Evolutionary conservation across 2,888 invertebrate species (phyloP).

Genomic region (Notodonta dromedarius): DNA sequence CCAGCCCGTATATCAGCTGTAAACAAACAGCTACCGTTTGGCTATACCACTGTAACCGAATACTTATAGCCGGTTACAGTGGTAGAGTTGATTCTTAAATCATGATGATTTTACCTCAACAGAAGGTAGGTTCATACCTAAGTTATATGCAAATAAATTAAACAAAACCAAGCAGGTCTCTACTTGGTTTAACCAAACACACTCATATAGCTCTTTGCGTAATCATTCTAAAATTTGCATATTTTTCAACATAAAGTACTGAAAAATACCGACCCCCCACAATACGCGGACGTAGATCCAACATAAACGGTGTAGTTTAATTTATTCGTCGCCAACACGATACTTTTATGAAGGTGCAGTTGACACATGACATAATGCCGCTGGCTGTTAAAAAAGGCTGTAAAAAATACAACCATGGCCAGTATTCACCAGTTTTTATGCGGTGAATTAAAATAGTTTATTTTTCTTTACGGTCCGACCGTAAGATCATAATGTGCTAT

Average conservation of each 20-base stretch:
- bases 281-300: slow-evolving; percentile 8
- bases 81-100: too few species aligned
- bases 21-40: too few species aligned
- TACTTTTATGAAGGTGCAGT: slow-evolving; percentile 56
- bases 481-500: slow-evolving; percentile 5
- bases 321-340: slow-evolving; percentile 61
- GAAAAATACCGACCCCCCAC: background rate
- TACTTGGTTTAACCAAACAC: background rate
- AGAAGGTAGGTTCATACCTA: too few species aligned
- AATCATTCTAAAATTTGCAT: background rate
- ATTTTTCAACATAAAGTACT: background rate
- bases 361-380: slow-evolving; percentile 59
- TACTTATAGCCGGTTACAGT: too few species aligned
- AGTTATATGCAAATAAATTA: too few species aligned
- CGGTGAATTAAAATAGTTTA: slow-evolving; percentile 24
- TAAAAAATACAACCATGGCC: slow-evolving; percentile 27
- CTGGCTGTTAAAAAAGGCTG: slow-evolving; percentile 41
- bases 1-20: too few species aligned
- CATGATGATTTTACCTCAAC: too few species aligned
- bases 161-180: too few species aligned
- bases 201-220: background rate
- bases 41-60: too few species aligned
- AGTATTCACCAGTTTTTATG: slow-evolving; percentile 34
- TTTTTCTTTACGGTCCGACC: slow-evolving; percentile 22
- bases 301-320: slow-evolving; percentile 39